These are phyloP conservation scores for Chiroxiphia lanceolata DNA, from an alignment of 2,797 vertebrate species.

Conservation along the genomic window DNA sequence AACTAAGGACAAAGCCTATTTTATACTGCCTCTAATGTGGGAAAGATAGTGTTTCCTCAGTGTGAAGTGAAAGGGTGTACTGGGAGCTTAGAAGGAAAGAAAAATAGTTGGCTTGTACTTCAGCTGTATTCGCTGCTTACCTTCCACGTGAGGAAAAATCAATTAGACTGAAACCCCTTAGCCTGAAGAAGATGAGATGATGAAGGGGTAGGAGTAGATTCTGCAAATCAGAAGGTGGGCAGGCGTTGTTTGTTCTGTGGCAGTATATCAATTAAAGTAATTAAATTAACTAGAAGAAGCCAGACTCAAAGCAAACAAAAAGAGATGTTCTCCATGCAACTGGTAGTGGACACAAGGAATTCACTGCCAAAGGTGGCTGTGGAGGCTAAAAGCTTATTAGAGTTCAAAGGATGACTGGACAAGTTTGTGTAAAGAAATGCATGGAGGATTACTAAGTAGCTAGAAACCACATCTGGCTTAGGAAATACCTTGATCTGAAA, in stretches of 20 bases:
- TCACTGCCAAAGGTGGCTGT: background rate
- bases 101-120: background rate
- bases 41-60: background rate
- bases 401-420: slow-evolving; percentile 45
- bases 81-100: background rate
- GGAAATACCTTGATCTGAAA: slow-evolving; percentile 53
- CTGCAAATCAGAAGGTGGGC: background rate
- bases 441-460: background rate
- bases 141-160: background rate
- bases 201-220: background rate
- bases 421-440: slow-evolving; percentile 42
- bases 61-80: background rate
- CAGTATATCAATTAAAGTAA: background rate
- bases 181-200: background rate
- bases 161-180: background rate
- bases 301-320: background rate
- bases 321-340: background rate
- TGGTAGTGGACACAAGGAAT: slow-evolving; percentile 12
- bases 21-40: background rate
- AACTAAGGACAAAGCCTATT: background rate
- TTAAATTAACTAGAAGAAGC: background rate
- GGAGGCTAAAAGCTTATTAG: slow-evolving; percentile 9
- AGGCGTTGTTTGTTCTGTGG: background rate
- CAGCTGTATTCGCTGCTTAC: background rate
- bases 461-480: slow-evolving; percentile 42